Conservation (phyloP, 2,797 vertebrate genomes). For the Carapus acus region DNA sequence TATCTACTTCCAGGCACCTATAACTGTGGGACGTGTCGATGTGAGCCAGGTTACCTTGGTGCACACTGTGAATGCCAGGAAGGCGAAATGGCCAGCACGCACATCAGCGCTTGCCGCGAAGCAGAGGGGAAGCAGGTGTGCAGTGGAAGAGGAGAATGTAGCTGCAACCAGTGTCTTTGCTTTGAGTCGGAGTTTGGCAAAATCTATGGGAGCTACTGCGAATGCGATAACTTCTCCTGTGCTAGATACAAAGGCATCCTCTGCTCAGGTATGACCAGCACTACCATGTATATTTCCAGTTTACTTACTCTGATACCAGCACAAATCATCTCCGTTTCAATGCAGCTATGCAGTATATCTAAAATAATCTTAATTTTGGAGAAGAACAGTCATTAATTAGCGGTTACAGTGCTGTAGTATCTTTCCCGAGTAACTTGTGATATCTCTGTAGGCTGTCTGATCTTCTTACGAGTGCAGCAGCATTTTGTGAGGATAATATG, state of each 20-base stretch:
- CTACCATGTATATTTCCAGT: not conserved
- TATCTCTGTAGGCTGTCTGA: no score
- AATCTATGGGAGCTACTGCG: constrained; percentile 95
- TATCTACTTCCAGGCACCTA: constrained; percentile 70
- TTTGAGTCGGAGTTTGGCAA: constrained; percentile 95
- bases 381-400: no score
- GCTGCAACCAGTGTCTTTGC: constrained; percentile 94
- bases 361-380: no score
- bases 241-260: constrained; percentile 92
- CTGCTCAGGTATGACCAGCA: constrained; percentile 83
- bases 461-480: no score
- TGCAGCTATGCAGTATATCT: no score
- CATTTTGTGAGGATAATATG: no score
- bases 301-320: not conserved
- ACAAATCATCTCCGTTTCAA: no score
- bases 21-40: constrained; percentile 82
- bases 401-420: no score
- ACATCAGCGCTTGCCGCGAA: constrained; percentile 84
- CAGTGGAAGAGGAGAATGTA: constrained; percentile 91
- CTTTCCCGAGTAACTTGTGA: no score
- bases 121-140: constrained; percentile 89
- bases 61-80: constrained; percentile 89
- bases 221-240: constrained; percentile 97
- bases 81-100: constrained; percentile 70
- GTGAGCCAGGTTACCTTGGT: constrained; percentile 83